A percentile compares a stretch with the other conserved stretches of the same genome.
Conservation (phyloP, 2,113 vertebrate species). For the Solea senegalensis region DNA sequence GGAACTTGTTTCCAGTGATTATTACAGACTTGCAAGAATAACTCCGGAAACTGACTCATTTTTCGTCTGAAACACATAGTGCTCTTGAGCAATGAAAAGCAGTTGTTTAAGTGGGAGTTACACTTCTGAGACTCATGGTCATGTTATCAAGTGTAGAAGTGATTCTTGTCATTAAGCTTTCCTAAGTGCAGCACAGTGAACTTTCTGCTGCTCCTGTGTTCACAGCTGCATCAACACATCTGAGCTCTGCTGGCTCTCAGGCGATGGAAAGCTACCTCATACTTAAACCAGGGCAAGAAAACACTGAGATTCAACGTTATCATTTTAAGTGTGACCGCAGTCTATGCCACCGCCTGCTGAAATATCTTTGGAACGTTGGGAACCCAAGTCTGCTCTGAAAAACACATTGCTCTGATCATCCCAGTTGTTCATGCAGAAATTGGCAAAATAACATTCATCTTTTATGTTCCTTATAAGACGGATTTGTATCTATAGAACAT, state of each 20-base stretch:
- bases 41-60: not conserved
- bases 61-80: not conserved
- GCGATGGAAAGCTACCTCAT: not conserved
- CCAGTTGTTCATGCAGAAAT: too few relatives aligned
- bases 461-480: too few relatives aligned
- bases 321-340: too few relatives aligned
- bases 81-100: not conserved
- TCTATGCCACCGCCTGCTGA: not conserved
- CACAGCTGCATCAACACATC: conserved; percentile 13
- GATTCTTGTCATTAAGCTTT: not conserved
- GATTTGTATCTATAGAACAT: too few relatives aligned
- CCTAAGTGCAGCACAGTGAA: not conserved
- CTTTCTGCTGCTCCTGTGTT: not conserved
- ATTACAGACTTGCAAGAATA: not conserved
- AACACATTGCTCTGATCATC: too few relatives aligned
- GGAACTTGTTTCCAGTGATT: not conserved
- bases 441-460: too few relatives aligned
- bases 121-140: not conserved
- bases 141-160: not conserved
- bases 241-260: not conserved
- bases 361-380: too few relatives aligned
- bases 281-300: not conserved
- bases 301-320: not conserved
- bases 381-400: too few relatives aligned
- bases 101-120: not conserved